Evolutionary conservation across 2,888 invertebrate genomes (phyloP), one percentile per base, ranked within the genome.

Genomic region (Meghimatium bilineatum): DNA sequence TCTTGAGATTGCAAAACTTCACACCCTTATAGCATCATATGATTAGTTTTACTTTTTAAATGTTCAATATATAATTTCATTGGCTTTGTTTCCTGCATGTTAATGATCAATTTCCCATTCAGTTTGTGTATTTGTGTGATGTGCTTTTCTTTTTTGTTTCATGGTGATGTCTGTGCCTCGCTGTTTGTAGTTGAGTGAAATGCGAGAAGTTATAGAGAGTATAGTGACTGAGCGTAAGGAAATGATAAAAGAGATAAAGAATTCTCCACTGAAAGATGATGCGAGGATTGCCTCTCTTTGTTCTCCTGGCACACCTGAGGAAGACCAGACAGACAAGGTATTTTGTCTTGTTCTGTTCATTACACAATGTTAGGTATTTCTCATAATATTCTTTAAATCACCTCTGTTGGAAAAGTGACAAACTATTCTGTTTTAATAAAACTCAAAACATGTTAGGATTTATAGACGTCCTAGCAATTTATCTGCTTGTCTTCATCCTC

Each of bases 191-290:
- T 87, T 92, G 81, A 88, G 88, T 77, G 91, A 91, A 86, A 91
- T 92, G 91, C 89, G 91, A 34, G 91, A 93, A 84, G 90, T 91
- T 74, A 93, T 93, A 85, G 94, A 93, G 85, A 91, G 90, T 83
- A 90, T 92, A 80, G 90, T 89, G n/a, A 90, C 90, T 77, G 94
- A 94, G 83, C 92, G 94, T 86, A 94, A 94, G 52, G 86, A 85
- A 85, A 87, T 88, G 83, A 84, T 86, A 80, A 87, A 83, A 77
- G 85, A 84, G 69, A 71, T 80, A 76, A 76, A 69, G 56, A 80
- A 49, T 38, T 80, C 84, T 17, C 80, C 84, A n/a, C 52, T 71
- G 56, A 83, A 83, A 66, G 83, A 83, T 36, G 83, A 83, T 79
- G 72, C 74, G 23, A 49, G 74, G 63, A 38, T 83, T 29, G 49